Conservation (phyloP, 2,888 invertebrate genomes). For the Hyalella azteca region DNA sequence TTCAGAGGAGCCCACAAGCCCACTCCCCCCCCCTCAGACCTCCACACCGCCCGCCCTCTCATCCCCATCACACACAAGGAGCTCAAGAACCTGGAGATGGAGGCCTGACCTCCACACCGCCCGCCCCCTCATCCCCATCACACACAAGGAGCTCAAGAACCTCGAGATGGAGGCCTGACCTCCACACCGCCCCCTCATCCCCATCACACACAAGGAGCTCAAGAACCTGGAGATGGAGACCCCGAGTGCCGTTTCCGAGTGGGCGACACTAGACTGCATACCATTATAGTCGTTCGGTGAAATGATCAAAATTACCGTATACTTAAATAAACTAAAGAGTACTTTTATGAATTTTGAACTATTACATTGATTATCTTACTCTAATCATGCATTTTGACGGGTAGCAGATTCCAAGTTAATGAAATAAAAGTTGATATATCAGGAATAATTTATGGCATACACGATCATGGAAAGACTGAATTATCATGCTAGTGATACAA, state of each 20-base stretch:
- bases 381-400: too few species aligned
- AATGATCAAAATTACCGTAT: too few species aligned
- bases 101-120: neutral
- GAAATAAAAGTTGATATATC: too few species aligned
- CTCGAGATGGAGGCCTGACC: slow-evolving; percentile 18
- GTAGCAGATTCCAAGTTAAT: too few species aligned
- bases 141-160: slow-evolving; percentile 6
- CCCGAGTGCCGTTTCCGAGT: neutral
- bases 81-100: slow-evolving; percentile 13
- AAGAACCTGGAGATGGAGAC: slow-evolving; percentile 16
- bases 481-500: too few species aligned
- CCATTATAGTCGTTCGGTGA: neutral
- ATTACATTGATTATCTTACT: too few species aligned
- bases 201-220: slow-evolving; percentile 9
- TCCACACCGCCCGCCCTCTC: neutral
- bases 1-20: slow-evolving; percentile 30
- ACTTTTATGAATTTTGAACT: too few species aligned
- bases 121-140: slow-evolving; percentile 7
- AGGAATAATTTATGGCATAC: too few species aligned
- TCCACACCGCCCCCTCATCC: neutral
- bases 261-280: neutral
- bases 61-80: slow-evolving; percentile 11
- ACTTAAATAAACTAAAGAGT: too few species aligned
- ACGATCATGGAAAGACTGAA: too few species aligned
- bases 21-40: neutral